A percentile compares a stretch with the other conserved stretches of the same genome.
phyloP scores from a whole-genome alignment of 2,888 invertebrate genomes.

The Drosophila kokeensis region DNA sequence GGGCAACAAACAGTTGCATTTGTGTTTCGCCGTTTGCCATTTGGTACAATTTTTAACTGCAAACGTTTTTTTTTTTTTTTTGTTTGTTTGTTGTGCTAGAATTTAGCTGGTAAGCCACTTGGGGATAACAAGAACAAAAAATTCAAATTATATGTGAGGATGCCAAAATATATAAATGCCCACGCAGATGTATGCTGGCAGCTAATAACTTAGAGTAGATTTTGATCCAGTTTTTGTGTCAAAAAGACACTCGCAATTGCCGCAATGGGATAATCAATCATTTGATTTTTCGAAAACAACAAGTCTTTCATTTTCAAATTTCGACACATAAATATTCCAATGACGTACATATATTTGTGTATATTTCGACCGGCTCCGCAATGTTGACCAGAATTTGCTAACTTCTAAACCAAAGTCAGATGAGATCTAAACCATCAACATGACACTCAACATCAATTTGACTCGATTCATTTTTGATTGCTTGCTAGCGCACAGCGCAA shows the following conservation, averaged over 20 bases:
- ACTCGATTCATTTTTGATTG: background rate
- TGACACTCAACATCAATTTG: background rate
- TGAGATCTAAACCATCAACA: background rate
- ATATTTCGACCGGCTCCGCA: background rate
- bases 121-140: background rate
- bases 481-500: background rate
- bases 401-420: background rate
- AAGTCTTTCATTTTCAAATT: background rate
- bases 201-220: background rate
- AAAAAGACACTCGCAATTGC: background rate
- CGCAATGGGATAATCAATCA: conserved; percentile 2
- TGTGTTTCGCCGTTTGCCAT: conserved; percentile 6
- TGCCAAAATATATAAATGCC: conserved; percentile 4
- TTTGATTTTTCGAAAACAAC: conserved; percentile 3
- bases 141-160: background rate
- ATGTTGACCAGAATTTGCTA: background rate
- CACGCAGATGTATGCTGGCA: background rate
- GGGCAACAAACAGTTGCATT: conserved; percentile 21
- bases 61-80: background rate
- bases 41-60: conserved; percentile 4
- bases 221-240: conserved; percentile 3
- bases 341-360: background rate
- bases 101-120: conserved; percentile 9
- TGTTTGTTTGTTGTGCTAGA: background rate
- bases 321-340: background rate